Percentiles rank a stretch among this genome's conserved stretches.
phyloP scores from a whole-genome alignment of 2,888 invertebrate genomes.

The Colostygia pectinataria region DNA sequence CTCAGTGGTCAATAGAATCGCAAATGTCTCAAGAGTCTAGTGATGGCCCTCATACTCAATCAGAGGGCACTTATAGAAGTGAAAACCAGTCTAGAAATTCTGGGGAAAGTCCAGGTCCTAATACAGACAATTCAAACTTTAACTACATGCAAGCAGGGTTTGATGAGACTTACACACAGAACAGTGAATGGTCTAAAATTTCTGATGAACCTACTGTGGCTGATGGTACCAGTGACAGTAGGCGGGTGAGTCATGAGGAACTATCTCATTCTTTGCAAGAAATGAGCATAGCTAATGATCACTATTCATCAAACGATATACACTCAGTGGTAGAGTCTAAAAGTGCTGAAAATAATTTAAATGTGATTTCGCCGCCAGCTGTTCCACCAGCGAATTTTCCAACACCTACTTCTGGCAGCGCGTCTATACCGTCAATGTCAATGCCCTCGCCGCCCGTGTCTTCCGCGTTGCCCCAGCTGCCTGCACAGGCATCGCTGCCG shows the following conservation, averaged over 20 bases:
- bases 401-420: constrained; percentile 31
- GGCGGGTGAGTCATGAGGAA: constrained; percentile 59
- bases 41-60: constrained; percentile 83
- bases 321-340: constrained; percentile 32
- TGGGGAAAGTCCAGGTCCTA: constrained; percentile 65
- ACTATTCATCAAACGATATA: constrained; percentile 44
- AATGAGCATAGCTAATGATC: constrained; percentile 62
- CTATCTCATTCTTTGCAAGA: constrained; percentile 62
- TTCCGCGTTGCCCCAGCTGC: background rate
- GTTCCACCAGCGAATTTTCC: constrained; percentile 42
- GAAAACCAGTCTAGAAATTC: constrained; percentile 82
- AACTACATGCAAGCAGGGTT: constrained; percentile 61
- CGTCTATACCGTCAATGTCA: constrained; percentile 12
- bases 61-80: constrained; percentile 84
- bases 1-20: constrained; percentile 86
- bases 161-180: constrained; percentile 55
- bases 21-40: constrained; percentile 86
- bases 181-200: constrained; percentile 59
- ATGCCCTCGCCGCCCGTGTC: constrained; percentile 14
- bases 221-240: constrained; percentile 46
- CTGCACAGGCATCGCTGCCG: constrained; percentile 8
- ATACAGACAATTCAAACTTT: constrained; percentile 67
- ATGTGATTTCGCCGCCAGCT: constrained; percentile 36
- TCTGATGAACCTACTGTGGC: constrained; percentile 50
- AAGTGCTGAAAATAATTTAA: constrained; percentile 26